Evolutionary conservation across 2,113 vertebrate species (phyloP).

Genomic region (Eubucco bourcierii): DNA sequence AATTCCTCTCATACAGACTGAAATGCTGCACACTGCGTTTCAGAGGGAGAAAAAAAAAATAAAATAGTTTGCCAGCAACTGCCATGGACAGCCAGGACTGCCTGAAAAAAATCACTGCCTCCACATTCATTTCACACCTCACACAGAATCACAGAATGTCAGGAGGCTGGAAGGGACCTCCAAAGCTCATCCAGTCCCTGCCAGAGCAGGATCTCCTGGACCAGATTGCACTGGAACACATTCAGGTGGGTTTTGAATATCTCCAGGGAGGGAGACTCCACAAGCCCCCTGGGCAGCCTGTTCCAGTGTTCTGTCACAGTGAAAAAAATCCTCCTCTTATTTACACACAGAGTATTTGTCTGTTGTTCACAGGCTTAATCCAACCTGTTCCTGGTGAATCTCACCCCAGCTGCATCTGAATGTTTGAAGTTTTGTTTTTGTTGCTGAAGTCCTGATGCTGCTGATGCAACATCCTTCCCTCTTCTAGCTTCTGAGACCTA

Average conservation of each 20-base stretch:
- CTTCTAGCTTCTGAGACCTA: neutral
- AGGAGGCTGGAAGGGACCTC: too few species aligned
- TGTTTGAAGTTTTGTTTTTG: neutral
- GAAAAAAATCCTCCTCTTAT: too few species aligned
- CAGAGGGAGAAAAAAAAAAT: neutral
- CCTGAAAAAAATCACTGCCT: neutral
- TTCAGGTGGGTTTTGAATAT: too few species aligned
- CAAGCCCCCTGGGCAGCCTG: too few species aligned
- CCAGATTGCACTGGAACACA: too few species aligned
- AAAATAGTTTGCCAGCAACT: neutral
- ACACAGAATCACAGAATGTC: neutral
- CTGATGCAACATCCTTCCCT: neutral
- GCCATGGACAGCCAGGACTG: neutral
- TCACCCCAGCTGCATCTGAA: neutral
- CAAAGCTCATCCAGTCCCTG: too few species aligned
- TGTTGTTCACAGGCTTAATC: neutral
- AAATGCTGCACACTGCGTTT: neutral
- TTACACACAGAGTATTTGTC: neutral
- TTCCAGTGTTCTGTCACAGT: too few species aligned
- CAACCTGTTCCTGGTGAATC: neutral
- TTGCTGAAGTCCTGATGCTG: neutral
- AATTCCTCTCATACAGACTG: neutral
- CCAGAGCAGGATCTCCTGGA: too few species aligned
- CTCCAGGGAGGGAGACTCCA: too few species aligned
- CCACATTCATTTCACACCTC: neutral